Evolutionary conservation across 2,888 invertebrate species (phyloP).

Genomic region (Taphrorychus bicolor): DNA sequence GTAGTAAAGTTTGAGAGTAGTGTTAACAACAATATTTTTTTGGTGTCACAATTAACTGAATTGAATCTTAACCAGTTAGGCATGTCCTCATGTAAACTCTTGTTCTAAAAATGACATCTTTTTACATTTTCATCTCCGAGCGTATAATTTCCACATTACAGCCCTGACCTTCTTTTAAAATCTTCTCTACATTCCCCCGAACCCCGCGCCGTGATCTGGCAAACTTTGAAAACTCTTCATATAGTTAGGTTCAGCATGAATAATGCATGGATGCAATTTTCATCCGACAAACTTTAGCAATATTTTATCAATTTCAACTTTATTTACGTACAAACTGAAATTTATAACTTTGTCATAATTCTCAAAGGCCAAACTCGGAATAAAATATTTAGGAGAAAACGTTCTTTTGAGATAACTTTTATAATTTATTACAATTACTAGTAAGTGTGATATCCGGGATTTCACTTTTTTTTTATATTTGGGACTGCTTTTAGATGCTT

Average conservation of each 20-base stretch:
- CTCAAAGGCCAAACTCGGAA: conserved; percentile 48
- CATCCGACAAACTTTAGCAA: conserved; percentile 62
- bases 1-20: too few species aligned
- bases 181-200: conserved; percentile 23
- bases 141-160: conserved; percentile 9
- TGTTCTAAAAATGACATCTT: too few species aligned
- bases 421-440: conserved; percentile 30
- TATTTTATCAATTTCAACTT: conserved; percentile 64
- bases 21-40: too few species aligned
- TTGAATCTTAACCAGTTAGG: too few species aligned
- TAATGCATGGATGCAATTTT: conserved; percentile 64
- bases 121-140: too few species aligned
- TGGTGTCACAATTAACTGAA: too few species aligned
- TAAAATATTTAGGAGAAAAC: conserved; percentile 44
- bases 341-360: conserved; percentile 62
- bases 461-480: too few species aligned
- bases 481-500: too few species aligned
- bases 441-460: too few species aligned
- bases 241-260: conserved; percentile 61
- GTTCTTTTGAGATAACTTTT: conserved; percentile 35
- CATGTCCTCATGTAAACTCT: too few species aligned
- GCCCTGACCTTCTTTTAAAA: conserved; percentile 25
- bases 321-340: conserved; percentile 64
- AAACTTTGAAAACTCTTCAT: conserved; percentile 60
- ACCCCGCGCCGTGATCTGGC: conserved; percentile 43